Base-by-base conservation (phyloP, 2,113 vertebrate genomes). In the Cygnus atratus region DNA sequence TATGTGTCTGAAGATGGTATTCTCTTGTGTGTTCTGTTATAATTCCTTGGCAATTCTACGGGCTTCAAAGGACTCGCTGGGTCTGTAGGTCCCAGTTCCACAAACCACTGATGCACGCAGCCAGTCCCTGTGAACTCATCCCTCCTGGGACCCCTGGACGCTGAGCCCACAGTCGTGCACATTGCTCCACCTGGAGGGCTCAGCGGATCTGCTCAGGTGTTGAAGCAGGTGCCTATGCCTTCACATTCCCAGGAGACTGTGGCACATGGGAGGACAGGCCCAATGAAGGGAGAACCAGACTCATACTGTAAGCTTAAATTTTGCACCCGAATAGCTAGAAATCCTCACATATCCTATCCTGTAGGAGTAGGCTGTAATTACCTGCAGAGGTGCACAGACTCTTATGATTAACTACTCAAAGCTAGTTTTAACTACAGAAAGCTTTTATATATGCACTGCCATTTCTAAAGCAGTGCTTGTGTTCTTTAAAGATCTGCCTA, bases 241-340 rank as follows among this genome's bases (percentile, higher is more conserved):
- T 5, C 13, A 10, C 0, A 1, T 57, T 15, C n/a, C 63, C 37
- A 61, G 58, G 31, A 31, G n/a, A 25, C 11, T 1, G 1, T 1
- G 9, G 33, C 35, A 33, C 2, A 2, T 19, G 48, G n/a, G 13
- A 63, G n/a, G 25, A 9, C 21, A 20, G 41, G 13, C 52, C 58
- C 37, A 28, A 12, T 4, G 48, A 33, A n/a, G 15, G 31, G 16
- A 70, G 19, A 62, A 29, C 25, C 41, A 70, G 35, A 31, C 43
- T 10, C 18, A 24, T 12, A 39, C 1, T 44, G 33, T 17, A 55
- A 55, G 26, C 39, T 31, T 19, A 41, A 31, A 33, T 21, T 57
- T 46, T 67, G 44, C 52, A 59, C 37, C 22, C 3, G 0, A 52
- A 54, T 11, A 68, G 11, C 39, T 39, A 41, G 33, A 86, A 67